Percentiles rank a stretch among this genome's conserved stretches.
Evolutionary conservation across 2,797 vertebrate species (phyloP).

Genomic region (Platalea minor): DNA sequence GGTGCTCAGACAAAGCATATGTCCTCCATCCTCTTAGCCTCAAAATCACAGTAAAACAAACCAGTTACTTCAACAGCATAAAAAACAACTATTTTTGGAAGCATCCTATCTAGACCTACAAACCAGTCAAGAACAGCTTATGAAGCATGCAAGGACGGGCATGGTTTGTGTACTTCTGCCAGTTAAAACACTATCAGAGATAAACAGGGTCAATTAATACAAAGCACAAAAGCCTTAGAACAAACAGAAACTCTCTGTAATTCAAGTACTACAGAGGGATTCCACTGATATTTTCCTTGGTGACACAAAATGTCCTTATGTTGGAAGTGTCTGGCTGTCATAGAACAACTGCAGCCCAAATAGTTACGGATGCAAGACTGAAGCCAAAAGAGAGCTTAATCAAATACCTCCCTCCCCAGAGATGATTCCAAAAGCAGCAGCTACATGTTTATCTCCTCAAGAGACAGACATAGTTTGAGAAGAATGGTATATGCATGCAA

Average conservation of each 20-base stretch:
- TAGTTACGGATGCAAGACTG: accelerated
- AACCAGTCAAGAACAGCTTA: background rate
- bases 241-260: background rate
- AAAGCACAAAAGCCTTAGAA: background rate
- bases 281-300: background rate
- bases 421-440: background rate
- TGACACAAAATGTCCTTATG: background rate
- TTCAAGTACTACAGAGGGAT: background rate
- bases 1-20: accelerated
- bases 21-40: background rate
- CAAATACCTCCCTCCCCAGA: background rate
- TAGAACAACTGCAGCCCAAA: background rate
- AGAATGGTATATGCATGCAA: background rate
- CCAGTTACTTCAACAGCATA: background rate
- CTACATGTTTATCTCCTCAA: accelerated
- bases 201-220: background rate
- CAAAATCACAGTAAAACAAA: background rate
- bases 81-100: background rate
- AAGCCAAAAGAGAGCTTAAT: background rate
- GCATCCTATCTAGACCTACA: background rate
- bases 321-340: background rate
- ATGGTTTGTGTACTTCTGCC: background rate
- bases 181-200: background rate
- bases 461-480: background rate
- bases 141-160: background rate